phyloP scores from a whole-genome alignment of 2,113 vertebrate species.

The Cnemophilus loriae region DNA sequence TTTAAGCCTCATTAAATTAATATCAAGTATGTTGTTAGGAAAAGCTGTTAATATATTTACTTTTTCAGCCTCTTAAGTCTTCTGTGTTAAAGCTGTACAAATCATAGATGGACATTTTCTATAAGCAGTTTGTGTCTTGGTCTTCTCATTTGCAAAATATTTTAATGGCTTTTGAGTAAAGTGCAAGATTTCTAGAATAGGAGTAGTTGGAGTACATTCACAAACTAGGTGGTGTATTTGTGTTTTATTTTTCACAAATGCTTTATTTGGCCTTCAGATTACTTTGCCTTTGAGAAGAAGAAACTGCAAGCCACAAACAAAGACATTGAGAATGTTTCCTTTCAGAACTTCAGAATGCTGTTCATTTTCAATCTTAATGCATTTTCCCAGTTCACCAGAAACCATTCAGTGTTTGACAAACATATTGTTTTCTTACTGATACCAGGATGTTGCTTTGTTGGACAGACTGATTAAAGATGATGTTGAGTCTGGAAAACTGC shows the following conservation, averaged over 20 bases:
- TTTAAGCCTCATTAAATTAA: neutral
- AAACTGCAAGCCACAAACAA: neutral
- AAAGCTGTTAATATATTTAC: neutral
- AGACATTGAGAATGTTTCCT: neutral
- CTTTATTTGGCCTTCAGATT: neutral
- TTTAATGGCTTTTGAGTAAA: neutral
- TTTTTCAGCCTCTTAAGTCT: neutral
- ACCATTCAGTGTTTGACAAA: neutral
- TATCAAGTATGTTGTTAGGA: neutral
- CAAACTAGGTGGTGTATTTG: neutral
- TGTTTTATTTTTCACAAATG: neutral
- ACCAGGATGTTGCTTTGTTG: conserved; percentile 90
- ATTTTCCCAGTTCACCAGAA: neutral
- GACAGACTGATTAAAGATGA: conserved; percentile 95
- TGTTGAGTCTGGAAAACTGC: conserved; percentile 82
- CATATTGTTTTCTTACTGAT: conserved; percentile 20
- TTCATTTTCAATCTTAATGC: neutral
- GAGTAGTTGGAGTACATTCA: neutral
- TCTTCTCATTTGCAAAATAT: neutral
- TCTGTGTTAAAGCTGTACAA: neutral
- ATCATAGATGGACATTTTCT: neutral
- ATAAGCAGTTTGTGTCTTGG: neutral
- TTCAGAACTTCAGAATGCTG: neutral
- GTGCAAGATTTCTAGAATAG: neutral
- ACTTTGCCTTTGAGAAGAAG: neutral